phyloP scores from a whole-genome alignment of 2,113 vertebrate species.

The Egretta garzetta region DNA sequence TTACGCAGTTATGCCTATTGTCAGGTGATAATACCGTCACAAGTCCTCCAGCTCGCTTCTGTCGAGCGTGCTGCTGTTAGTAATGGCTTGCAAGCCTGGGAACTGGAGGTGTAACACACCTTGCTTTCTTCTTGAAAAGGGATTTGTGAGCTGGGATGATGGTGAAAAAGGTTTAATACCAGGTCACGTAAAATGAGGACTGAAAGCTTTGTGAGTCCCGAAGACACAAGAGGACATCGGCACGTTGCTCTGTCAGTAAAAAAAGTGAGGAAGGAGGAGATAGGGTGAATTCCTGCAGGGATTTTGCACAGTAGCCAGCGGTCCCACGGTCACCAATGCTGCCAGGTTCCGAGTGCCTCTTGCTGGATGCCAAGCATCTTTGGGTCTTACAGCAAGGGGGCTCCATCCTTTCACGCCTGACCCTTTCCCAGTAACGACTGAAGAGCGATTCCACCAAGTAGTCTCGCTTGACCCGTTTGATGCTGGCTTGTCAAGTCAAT shows the following conservation, averaged over 20 bases:
- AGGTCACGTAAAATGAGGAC: not conserved
- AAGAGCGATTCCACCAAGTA: not conserved
- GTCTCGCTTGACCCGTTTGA: not conserved
- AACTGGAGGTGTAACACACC: not conserved
- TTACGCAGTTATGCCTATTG: not conserved
- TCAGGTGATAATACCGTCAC: not conserved
- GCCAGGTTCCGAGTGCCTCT: not conserved
- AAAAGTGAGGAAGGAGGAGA: not conserved
- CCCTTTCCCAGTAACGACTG: not conserved
- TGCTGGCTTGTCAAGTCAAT: not conserved
- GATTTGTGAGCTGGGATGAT: not conserved
- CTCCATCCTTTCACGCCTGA: not conserved
- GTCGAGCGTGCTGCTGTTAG: not conserved
- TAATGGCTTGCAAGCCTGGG: not conserved
- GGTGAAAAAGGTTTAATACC: not conserved
- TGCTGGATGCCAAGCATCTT: not conserved
- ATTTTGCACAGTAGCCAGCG: not conserved
- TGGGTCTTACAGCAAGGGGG: rapidly evolving
- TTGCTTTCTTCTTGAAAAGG: not conserved
- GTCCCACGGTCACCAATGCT: not conserved
- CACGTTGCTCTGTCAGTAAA: rapidly evolving
- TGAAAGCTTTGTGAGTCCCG: not conserved
- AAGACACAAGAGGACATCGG: not conserved
- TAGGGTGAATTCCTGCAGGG: not conserved
- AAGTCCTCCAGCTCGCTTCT: not conserved